Evolutionary conservation across 2,888 invertebrate genomes (phyloP).

Genomic region (Drosophila rubida): DNA sequence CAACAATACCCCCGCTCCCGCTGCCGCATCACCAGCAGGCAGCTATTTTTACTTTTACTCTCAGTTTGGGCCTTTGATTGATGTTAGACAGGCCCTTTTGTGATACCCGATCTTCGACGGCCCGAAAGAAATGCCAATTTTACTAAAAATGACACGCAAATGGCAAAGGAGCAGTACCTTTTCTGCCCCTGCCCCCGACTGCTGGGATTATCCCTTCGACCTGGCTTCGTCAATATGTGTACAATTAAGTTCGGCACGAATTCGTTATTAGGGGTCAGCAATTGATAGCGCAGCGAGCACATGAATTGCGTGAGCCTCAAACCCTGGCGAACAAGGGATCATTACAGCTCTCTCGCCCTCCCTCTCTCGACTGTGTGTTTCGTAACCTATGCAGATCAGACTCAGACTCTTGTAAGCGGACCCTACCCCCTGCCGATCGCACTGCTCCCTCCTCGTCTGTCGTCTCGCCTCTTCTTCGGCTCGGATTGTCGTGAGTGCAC

Average conservation of each 20-base stretch:
- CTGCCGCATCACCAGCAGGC: neutral
- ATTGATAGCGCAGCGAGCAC: conserved; percentile 61
- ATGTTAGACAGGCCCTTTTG: conserved; percentile 60
- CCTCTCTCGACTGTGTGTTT: conserved; percentile 1
- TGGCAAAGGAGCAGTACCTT: conserved; percentile 47
- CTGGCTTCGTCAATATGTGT: conserved; percentile 53
- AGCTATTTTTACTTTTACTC: conserved; percentile 61
- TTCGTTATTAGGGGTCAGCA: conserved; percentile 77
- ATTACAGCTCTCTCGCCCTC: conserved; percentile 36
- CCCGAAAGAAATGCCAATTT: conserved; percentile 75
- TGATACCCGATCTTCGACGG: conserved; percentile 54
- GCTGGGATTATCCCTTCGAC: conserved; percentile 28
- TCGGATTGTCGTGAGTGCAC: conserved; percentile 30
- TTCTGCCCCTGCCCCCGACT: conserved; percentile 6
- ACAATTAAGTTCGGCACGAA: conserved; percentile 77
- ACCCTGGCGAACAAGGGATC: conserved; percentile 45
- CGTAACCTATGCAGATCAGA: conserved; percentile 52
- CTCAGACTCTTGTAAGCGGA: neutral
- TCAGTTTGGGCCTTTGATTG: conserved; percentile 54
- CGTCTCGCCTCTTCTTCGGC: neutral
- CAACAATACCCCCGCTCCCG: conserved; percentile 32
- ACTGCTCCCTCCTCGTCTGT: neutral
- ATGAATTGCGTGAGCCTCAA: conserved; percentile 68
- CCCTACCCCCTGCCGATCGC: conserved; percentile 14
- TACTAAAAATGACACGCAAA: conserved; percentile 74